These are phyloP conservation scores for Cephalotes varians DNA, from an alignment of 2,888 invertebrate genomes.

Conservation along the genomic window DNA sequence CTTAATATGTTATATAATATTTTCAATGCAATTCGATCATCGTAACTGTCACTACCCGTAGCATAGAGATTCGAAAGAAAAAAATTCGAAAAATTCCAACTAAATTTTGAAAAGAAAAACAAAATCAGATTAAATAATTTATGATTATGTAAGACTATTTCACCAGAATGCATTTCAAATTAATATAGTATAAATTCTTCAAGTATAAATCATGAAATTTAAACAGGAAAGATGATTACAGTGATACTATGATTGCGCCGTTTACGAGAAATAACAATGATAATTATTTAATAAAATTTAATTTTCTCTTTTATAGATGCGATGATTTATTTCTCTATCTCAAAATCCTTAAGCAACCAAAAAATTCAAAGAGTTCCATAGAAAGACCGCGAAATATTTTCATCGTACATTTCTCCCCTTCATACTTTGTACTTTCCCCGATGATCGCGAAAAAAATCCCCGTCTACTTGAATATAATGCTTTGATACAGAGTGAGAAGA, in stretches of 20 bases:
- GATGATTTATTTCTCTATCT: background rate
- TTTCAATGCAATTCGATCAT: slow-evolving; percentile 40
- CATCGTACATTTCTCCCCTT: slow-evolving; percentile 40
- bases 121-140: background rate
- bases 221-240: background rate
- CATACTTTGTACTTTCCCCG: slow-evolving; percentile 34
- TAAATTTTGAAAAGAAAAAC: background rate
- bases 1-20: slow-evolving; percentile 36
- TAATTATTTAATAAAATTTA: background rate
- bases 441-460: slow-evolving; percentile 56
- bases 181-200: background rate
- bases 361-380: slow-evolving; percentile 54
- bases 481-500: slow-evolving; percentile 61
- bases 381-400: slow-evolving; percentile 61
- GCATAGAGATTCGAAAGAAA: background rate
- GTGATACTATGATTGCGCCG: background rate
- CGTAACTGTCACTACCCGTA: background rate
- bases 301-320: background rate
- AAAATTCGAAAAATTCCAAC: slow-evolving; percentile 20
- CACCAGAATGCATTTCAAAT: background rate
- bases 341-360: slow-evolving; percentile 5
- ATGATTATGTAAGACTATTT: background rate
- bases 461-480: slow-evolving; percentile 39
- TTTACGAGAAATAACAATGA: background rate
- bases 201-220: background rate